Base-by-base conservation (phyloP, 2,113 vertebrate species). In the Larimichthys polyactis region DNA sequence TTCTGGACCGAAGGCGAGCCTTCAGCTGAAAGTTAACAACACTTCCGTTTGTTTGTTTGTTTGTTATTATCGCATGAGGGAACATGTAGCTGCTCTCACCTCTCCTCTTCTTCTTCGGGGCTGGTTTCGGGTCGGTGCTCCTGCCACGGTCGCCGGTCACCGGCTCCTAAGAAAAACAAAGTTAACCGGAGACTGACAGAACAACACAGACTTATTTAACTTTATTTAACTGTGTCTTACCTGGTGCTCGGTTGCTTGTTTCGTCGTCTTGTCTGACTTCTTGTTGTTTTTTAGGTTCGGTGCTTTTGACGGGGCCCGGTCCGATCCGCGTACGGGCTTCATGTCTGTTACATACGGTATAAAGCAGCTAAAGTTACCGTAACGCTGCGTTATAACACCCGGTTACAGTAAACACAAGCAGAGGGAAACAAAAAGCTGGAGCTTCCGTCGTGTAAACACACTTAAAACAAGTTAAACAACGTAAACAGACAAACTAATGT, bases 311-410 rank as follows among this genome's bases (percentile, higher is more conserved):
- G 92, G 59, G 15, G 79, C 63, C 20, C 93, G 87, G 17, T 59
- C 24, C 0, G 94, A 95, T 0, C 87, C 94, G 82, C 93, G 89
- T 0, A 49, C 62, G 5, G 94, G 90, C 44, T 93, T 94, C 95
- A 95, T 95, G 0, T 10, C 66, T 12, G 63, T 22, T 15, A 43
- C 11, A 44, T 19, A 43, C 1, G 15, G 17, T 36, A 8, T 46
- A 51, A 22, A 46, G 24, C 40, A 32, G 60, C 36, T 11, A 22
- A 59, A 3, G 52, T 4, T 20, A 27, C 29, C 1, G 6, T 36
- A 60, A 71, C n/a, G 4, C 22, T n/a, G 14, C 3, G 5, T 17
- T 40, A 20, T n/a, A 19, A 51, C 1, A 11, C 10, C 19, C 4
- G 12, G 62, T 4, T 60, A n/a, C 27, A 14, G 57, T 62, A 65